Percentiles rank a stretch among this genome's conserved stretches.
Conservation (phyloP, 1,140 invertebrate genomes). For the Pristionchus pacificus region DNA sequence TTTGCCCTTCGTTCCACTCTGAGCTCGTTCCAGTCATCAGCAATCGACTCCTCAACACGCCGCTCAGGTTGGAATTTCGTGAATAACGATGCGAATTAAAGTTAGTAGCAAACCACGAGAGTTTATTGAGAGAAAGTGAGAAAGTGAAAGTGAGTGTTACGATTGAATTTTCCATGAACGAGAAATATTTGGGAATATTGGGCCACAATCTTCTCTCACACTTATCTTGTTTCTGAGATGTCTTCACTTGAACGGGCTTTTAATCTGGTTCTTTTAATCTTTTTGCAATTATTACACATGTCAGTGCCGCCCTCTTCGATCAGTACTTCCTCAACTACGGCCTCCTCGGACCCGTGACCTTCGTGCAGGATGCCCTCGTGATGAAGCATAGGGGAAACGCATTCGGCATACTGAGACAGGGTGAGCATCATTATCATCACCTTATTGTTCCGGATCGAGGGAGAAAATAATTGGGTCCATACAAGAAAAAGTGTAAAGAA, state of each 20-base stretch:
- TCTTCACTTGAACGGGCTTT: not conserved
- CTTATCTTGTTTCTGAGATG: not conserved
- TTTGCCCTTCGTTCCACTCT: slow-evolving; percentile 50
- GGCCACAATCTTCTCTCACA: not conserved
- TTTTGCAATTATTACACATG: no score
- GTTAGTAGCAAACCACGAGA: no score
- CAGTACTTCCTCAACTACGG: slow-evolving; percentile 57
- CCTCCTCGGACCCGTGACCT: slow-evolving; percentile 45
- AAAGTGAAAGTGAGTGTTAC: no score
- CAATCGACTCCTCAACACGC: slow-evolving; percentile 52
- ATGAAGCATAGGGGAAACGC: slow-evolving; percentile 51
- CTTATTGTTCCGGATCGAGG: no score
- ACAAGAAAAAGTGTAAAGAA: no score
- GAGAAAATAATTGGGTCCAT: no score
- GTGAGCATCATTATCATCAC: slow-evolving; percentile 15
- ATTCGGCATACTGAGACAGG: slow-evolving; percentile 54
- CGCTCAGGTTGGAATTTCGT: slow-evolving; percentile 25
- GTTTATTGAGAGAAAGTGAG: no score
- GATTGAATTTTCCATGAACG: no score
- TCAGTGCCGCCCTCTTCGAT: slow-evolving; percentile 52
- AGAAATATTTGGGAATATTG: no score
- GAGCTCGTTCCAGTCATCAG: slow-evolving; percentile 52
- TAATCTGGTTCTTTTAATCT: not conserved
- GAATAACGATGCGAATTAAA: no score
- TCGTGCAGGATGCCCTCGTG: not conserved